Conservation (phyloP, 2,888 invertebrate genomes). For the Galerucella nymphaeae region DNA sequence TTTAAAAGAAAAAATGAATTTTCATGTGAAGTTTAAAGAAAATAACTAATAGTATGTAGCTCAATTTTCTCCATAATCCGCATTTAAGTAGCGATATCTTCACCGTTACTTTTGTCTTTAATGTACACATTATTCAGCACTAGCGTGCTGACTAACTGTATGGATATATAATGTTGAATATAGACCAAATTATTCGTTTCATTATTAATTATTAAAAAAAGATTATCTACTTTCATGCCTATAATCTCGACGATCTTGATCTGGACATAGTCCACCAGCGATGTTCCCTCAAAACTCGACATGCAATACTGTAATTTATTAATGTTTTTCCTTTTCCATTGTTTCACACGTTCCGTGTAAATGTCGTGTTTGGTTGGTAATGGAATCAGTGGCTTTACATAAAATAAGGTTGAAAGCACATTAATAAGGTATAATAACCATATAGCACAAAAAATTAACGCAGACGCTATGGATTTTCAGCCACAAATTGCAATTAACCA, state of each 20-base stretch:
- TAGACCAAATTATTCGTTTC: background rate
- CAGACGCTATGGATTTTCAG: no score
- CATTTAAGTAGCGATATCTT: no score
- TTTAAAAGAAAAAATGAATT: no score
- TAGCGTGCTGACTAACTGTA: background rate
- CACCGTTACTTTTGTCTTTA: background rate
- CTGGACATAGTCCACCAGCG: constrained; percentile 32
- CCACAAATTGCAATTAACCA: no score
- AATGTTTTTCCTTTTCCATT: constrained; percentile 25
- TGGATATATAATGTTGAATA: background rate
- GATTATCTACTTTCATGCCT: constrained; percentile 17
- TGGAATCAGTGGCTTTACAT: constrained; percentile 11
- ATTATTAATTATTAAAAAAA: constrained; percentile 18
- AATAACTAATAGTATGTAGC: no score
- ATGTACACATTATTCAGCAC: background rate
- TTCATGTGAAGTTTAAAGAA: no score
- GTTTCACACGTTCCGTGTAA: constrained; percentile 24
- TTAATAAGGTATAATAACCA: no score
- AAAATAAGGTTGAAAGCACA: background rate
- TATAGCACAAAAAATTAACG: no score
- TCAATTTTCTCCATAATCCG: no score
- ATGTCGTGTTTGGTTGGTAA: constrained; percentile 25
- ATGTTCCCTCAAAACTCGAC: constrained; percentile 26
- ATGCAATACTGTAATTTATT: constrained; percentile 34
- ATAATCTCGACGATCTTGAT: constrained; percentile 30